A percentile compares a stretch with the other conserved stretches of the same genome.
phyloP scores from a whole-genome alignment of 2,113 vertebrate genomes.

The Emydocephalus ijimae region DNA sequence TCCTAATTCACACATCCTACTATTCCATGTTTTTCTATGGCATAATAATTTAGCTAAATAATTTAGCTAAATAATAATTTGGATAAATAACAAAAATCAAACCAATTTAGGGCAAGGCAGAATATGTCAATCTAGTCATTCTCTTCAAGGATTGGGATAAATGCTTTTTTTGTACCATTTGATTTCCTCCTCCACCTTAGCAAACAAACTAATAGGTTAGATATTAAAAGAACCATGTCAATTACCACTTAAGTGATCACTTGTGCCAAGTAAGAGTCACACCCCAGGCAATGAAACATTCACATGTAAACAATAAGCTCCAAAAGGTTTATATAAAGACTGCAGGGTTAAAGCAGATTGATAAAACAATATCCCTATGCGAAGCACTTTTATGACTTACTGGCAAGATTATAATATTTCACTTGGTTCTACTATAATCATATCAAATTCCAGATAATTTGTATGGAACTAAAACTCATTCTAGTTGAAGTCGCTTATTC shows the following conservation, averaged over 20 bases:
- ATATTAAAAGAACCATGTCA: neutral
- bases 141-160: neutral
- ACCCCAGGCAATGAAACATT: neutral
- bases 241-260: neutral
- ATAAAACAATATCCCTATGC: neutral
- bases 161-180: neutral
- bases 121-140: neutral
- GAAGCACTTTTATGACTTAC: neutral
- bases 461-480: neutral
- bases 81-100: neutral
- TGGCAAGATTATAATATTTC: neutral
- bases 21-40: neutral
- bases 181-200: neutral
- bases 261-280: neutral
- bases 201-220: neutral
- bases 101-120: neutral
- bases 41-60: neutral
- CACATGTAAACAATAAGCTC: neutral
- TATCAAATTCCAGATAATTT: neutral
- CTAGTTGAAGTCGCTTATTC: neutral
- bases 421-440: neutral
- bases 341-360: neutral
- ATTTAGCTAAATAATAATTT: neutral
- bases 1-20: neutral
- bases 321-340: neutral